Conservation (phyloP, 2,797 vertebrate genomes). For the Phrynocephalus forsythii region DNA sequence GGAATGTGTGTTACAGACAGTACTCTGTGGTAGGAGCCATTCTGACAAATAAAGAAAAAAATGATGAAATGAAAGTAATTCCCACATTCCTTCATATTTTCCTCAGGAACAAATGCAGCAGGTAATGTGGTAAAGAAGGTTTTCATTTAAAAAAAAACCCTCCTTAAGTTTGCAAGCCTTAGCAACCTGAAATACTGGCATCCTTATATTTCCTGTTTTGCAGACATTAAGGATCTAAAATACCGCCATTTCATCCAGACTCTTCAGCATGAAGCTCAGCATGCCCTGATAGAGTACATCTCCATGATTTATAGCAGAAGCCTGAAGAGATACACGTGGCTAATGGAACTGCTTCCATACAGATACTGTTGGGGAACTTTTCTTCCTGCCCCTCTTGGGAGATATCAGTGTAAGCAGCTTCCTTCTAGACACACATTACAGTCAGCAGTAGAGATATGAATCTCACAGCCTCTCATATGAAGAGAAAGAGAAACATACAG, state of each 20-base stretch:
- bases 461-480: too few species aligned
- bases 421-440: conserved; percentile 53
- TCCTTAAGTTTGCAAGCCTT: conserved; percentile 36
- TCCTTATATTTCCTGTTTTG: conserved; percentile 42
- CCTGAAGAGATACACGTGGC: conserved; percentile 51
- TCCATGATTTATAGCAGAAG: conserved; percentile 47
- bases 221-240: conserved; percentile 50
- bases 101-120: not conserved
- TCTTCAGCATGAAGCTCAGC: conserved; percentile 67
- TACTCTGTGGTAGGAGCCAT: too few species aligned
- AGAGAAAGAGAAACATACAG: too few species aligned
- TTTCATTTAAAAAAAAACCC: not conserved
- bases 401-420: conserved; percentile 58
- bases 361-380: conserved; percentile 59
- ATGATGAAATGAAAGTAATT: not conserved
- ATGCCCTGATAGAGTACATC: conserved; percentile 60
- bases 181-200: conserved; percentile 50
- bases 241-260: conserved; percentile 61
- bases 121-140: not conserved
- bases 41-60: too few species aligned
- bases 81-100: not conserved
- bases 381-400: conserved; percentile 64
- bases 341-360: conserved; percentile 58
- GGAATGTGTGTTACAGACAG: too few species aligned
- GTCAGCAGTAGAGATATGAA: conserved; percentile 18